A percentile compares a stretch with the other conserved stretches of the same genome.
These are phyloP conservation scores for Cranoglanis bouderius DNA, from an alignment of 2,113 vertebrate species.

Conservation along the genomic window DNA sequence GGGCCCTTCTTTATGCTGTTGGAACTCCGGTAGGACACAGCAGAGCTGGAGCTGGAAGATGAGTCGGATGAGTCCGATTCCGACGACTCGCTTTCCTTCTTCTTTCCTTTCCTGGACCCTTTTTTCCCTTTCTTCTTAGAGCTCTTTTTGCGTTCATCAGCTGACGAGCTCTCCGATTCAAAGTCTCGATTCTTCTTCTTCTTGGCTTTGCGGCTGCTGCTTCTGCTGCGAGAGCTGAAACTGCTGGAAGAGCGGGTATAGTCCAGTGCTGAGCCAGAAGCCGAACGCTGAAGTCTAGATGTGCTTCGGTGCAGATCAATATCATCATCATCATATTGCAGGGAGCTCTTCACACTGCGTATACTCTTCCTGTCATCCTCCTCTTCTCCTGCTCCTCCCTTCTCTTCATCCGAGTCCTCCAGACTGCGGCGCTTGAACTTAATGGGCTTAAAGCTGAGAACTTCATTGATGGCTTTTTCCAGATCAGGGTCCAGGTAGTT, in stretches of 20 bases:
- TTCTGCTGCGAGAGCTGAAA: constrained; percentile 62
- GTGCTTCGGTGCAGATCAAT: constrained; percentile 58
- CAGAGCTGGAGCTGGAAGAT: constrained; percentile 76
- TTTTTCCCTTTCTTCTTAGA: constrained; percentile 70
- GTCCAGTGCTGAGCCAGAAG: constrained; percentile 77
- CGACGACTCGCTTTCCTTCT: constrained; percentile 71
- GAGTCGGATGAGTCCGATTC: constrained; percentile 70
- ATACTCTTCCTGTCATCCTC: constrained; percentile 71
- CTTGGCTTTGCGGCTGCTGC: constrained; percentile 63
- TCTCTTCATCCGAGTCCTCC: constrained; percentile 77
- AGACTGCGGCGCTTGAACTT: constrained; percentile 83
- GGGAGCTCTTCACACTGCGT: constrained; percentile 55
- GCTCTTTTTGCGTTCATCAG: constrained; percentile 70
- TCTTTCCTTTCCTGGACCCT: constrained; percentile 66
- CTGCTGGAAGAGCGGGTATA: constrained; percentile 68
- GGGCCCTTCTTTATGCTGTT: constrained; percentile 86
- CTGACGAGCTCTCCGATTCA: constrained; percentile 71
- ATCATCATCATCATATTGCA: constrained; percentile 65
- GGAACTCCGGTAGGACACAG: constrained; percentile 86
- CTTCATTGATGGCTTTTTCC: constrained; percentile 94
- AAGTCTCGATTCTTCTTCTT: constrained; percentile 66
- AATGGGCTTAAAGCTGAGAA: constrained; percentile 89
- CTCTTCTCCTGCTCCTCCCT: constrained; percentile 49
- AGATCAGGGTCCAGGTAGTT: constrained; percentile 93
- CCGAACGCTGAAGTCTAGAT: constrained; percentile 75